Evolutionary conservation across 92 coral and sea anemone genomes (phyloP).

Genomic region (Palythoa caribaeorum): DNA sequence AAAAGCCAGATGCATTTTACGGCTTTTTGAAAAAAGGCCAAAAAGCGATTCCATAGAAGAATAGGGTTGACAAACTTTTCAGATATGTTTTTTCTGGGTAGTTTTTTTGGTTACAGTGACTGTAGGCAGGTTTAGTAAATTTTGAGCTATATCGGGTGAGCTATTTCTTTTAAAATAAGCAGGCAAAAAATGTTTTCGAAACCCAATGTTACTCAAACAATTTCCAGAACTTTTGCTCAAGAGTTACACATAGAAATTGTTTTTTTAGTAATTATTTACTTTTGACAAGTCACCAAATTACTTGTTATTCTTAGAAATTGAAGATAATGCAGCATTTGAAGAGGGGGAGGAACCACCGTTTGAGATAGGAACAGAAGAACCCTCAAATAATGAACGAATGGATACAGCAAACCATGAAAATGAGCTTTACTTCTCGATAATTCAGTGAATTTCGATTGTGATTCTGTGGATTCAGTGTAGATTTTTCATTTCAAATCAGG

Average conservation of each 20-base stretch:
- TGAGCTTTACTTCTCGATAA: background rate
- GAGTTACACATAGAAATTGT: background rate
- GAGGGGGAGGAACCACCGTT: background rate
- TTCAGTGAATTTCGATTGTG: conserved; percentile 6
- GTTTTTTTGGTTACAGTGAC: background rate
- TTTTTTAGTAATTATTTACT: too few species aligned
- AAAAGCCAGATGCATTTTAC: background rate
- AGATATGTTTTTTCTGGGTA: background rate
- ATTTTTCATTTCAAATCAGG: conserved; percentile 9
- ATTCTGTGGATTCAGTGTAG: background rate
- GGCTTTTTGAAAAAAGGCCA: background rate
- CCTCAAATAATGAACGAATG: background rate
- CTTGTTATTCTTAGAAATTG: background rate
- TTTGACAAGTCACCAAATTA: background rate
- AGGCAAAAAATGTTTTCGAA: background rate
- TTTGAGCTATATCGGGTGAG: conserved; percentile 1
- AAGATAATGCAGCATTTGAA: background rate
- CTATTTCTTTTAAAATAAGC: background rate
- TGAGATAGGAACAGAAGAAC: background rate
- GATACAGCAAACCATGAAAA: background rate
- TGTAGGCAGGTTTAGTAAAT: background rate
- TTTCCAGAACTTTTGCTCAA: background rate
- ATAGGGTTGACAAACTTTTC: background rate
- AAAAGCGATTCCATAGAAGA: background rate
- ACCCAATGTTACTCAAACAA: background rate